Evolutionary conservation across 1,140 invertebrate genomes (phyloP).

Genomic region (Pararge aegeria): DNA sequence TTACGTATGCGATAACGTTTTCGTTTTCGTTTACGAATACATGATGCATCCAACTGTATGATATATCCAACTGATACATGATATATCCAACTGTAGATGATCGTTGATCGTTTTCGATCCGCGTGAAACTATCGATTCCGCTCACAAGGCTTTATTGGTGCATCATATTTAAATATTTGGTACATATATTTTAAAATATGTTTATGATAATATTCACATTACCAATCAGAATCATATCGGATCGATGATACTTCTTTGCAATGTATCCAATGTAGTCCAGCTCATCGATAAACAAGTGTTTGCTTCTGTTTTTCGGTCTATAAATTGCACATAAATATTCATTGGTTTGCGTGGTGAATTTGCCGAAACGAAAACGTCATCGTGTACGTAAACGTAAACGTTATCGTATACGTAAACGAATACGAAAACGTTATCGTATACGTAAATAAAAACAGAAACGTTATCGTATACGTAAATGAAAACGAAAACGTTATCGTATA

Average conservation of each 20-base stretch:
- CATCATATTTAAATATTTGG: constrained; percentile 19
- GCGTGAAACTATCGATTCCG: constrained; percentile 22
- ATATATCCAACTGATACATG: no score
- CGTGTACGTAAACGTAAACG: no score
- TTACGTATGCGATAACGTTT: no score
- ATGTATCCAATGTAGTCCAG: constrained; percentile 10
- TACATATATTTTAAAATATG: constrained; percentile 5
- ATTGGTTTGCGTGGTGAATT: constrained; percentile 9
- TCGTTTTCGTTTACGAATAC: no score
- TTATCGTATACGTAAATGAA: no score
- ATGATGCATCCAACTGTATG: no score
- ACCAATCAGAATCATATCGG: constrained; percentile 10
- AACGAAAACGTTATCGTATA: no score
- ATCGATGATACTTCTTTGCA: not conserved
- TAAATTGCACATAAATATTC: constrained; percentile 12
- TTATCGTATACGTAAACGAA: no score
- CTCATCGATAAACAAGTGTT: constrained; percentile 22
- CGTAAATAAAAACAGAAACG: no score
- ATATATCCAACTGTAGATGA: no score
- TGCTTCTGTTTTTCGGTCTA: constrained; percentile 12
- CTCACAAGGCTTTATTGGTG: constrained; percentile 8
- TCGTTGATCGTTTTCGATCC: constrained; percentile 23
- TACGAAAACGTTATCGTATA: no score
- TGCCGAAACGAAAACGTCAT: no score
- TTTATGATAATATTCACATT: constrained; percentile 26